Evolutionary conservation across 2,797 vertebrate genomes (phyloP).

Genomic region (Spondyliosoma cantharus): DNA sequence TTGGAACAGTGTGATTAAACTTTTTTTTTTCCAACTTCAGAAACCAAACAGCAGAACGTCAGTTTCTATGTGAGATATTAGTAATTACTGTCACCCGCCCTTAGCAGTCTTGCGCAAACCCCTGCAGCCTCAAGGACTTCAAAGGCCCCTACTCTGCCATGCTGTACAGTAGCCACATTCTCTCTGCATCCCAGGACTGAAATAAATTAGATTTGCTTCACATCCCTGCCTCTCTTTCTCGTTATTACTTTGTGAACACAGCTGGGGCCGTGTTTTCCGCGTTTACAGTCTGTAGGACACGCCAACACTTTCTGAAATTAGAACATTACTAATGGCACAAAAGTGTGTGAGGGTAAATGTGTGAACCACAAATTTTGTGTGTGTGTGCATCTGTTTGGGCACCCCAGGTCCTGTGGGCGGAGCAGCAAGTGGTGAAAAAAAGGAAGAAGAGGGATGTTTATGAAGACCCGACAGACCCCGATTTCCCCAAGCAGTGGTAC

Average conservation of each 20-base stretch:
- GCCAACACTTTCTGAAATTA: constrained; percentile 51
- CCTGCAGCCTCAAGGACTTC: constrained; percentile 47
- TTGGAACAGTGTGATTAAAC: not conserved
- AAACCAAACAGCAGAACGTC: constrained; percentile 33
- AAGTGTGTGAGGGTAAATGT: constrained; percentile 31
- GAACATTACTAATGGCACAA: constrained; percentile 50
- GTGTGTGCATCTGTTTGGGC: constrained; percentile 19
- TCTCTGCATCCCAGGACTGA: constrained; percentile 54
- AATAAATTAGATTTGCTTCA: constrained; percentile 69
- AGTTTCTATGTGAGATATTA: constrained; percentile 42
- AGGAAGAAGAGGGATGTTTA: constrained; percentile 90
- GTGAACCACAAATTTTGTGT: constrained; percentile 39
- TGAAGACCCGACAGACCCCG: constrained; percentile 91
- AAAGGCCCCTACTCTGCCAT: constrained; percentile 32
- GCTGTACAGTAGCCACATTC: constrained; percentile 37
- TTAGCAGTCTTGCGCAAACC: constrained; percentile 22
- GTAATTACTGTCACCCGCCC: constrained; percentile 35
- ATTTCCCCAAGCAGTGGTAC: constrained; percentile 97
- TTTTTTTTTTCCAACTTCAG: not conserved
- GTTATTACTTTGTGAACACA: constrained; percentile 72
- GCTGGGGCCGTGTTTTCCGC: constrained; percentile 48
- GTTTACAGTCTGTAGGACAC: constrained; percentile 34
- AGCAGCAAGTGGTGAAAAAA: constrained; percentile 92
- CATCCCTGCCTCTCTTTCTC: constrained; percentile 51
- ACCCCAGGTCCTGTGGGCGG: constrained; percentile 90